Conservation (phyloP, 2,888 invertebrate species). For the Agonopterix alstromeriana region DNA sequence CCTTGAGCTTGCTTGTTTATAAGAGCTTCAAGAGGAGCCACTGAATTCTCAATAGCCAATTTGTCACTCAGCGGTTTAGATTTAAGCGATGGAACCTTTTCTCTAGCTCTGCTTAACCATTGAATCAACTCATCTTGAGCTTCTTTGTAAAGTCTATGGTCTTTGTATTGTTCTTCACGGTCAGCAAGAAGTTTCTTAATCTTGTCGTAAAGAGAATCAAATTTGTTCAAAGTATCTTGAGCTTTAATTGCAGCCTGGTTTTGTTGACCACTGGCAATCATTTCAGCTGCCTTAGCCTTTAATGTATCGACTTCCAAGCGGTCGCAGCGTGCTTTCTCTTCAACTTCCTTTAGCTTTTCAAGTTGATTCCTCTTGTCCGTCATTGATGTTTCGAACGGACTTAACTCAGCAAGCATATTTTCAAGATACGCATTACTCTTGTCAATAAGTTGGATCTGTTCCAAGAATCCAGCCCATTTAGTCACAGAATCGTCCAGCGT, state of each 20-base stretch:
- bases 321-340: slow-evolving; percentile 92
- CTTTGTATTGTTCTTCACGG: slow-evolving; percentile 90
- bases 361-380: slow-evolving; percentile 91
- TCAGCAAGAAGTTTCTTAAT: slow-evolving; percentile 86
- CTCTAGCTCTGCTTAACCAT: slow-evolving; percentile 92
- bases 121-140: slow-evolving; percentile 92
- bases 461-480: slow-evolving; percentile 93
- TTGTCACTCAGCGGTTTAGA: slow-evolving; percentile 91
- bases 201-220: slow-evolving; percentile 86
- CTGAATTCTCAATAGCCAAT: slow-evolving; percentile 91
- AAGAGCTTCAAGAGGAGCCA: slow-evolving; percentile 89
- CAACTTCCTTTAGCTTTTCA: slow-evolving; percentile 89
- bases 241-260: slow-evolving; percentile 89
- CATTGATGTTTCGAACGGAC: slow-evolving; percentile 86
- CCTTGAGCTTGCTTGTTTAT: slow-evolving; percentile 95
- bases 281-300: slow-evolving; percentile 89
- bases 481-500: slow-evolving; percentile 92
- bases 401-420: slow-evolving; percentile 82
- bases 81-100: slow-evolving; percentile 91
- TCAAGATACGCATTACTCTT: slow-evolving; percentile 89
- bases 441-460: slow-evolving; percentile 90
- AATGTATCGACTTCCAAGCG: slow-evolving; percentile 92
- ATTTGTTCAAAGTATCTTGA: slow-evolving; percentile 89
- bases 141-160: slow-evolving; percentile 93
- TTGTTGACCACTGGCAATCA: slow-evolving; percentile 90